Conservation (phyloP, 2,113 vertebrate genomes). For the Pandion haliaetus region DNA sequence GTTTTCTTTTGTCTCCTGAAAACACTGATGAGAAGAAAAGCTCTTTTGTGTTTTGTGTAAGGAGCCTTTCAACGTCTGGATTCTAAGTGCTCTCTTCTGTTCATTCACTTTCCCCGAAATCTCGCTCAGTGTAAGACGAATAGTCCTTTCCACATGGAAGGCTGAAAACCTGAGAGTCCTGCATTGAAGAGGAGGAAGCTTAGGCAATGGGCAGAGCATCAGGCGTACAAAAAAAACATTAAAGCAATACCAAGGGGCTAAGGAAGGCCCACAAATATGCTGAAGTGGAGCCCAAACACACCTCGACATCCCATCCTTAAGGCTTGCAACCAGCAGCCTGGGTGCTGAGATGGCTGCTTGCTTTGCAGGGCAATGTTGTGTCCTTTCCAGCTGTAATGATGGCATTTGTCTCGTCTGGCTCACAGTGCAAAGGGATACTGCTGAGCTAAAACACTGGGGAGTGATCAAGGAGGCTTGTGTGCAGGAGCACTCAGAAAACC, state of each 20-base stretch:
- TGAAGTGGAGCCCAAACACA: not conserved
- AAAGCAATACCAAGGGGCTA: not conserved
- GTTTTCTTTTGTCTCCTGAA: conserved; percentile 68
- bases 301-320: not conserved
- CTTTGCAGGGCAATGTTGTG: not conserved
- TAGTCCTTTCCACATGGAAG: not conserved
- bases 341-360: not conserved
- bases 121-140: not conserved
- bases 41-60: conserved; percentile 38
- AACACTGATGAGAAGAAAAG: conserved; percentile 61
- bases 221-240: not conserved
- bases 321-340: not conserved
- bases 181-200: not conserved
- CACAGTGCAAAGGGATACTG: not conserved
- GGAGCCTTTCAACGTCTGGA: conserved; percentile 21
- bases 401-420: not conserved
- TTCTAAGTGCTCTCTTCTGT: conserved; percentile 60
- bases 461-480: not conserved
- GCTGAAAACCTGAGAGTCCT: not conserved
- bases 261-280: not conserved
- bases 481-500: not conserved
- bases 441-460: not conserved
- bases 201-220: not conserved
- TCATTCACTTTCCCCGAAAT: conserved; percentile 56
- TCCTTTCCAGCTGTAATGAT: not conserved